Evolutionary conservation across 2,797 vertebrate genomes (phyloP).

Genomic region (Acridotheres tristis): DNA sequence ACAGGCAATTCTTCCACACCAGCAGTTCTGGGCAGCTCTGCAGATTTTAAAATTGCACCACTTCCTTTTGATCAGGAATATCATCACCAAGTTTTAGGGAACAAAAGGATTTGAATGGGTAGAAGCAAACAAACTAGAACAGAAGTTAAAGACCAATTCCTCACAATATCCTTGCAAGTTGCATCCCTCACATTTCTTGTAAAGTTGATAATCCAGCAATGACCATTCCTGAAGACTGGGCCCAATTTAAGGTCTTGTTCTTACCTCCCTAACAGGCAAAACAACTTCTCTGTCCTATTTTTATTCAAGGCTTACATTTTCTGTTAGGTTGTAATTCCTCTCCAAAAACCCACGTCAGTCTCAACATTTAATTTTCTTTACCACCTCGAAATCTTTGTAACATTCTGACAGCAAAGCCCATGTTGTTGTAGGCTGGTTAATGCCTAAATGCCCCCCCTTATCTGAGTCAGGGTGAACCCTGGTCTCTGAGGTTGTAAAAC

Average conservation of each 20-base stretch:
- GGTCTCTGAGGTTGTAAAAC: background rate
- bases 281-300: background rate
- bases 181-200: background rate
- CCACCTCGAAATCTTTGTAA: background rate
- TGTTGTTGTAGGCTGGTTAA: background rate
- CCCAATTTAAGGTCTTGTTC: background rate
- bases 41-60: background rate
- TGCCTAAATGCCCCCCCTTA: background rate
- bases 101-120: background rate
- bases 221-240: background rate
- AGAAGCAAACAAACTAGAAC: background rate
- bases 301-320: background rate
- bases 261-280: background rate
- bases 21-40: background rate
- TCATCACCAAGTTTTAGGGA: background rate
- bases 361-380: background rate
- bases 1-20: background rate
- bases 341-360: fast-evolving
- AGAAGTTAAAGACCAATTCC: background rate
- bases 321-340: background rate
- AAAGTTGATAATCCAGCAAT: background rate
- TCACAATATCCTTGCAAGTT: background rate
- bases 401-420: background rate
- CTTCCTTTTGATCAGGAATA: background rate
- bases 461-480: fast-evolving